Base-by-base conservation (phyloP, 1,140 invertebrate genomes). In the Ectropis grisescens region DNA sequence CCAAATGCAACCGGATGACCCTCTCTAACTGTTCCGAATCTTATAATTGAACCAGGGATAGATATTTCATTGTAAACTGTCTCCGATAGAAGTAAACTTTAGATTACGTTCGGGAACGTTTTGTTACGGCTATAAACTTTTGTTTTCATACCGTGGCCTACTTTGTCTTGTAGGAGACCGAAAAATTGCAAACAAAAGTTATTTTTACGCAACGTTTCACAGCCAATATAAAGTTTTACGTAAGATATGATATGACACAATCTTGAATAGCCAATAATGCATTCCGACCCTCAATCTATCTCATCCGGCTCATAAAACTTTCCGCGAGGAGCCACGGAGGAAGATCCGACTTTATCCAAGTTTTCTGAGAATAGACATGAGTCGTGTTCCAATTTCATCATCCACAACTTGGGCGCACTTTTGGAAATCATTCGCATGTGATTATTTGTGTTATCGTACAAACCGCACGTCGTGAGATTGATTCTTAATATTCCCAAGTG, bases 271-370 rank as follows among this genome's bases (percentile, higher is more conserved):
- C 47, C 58, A 68, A 67, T 69, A 71, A 69, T 69, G 58, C 66
- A 68, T 70, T 58, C 56, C 55, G 51, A 45, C 57, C 48, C 49
- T 56, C 58, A 57, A 69, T 74, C 53, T 67, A 69, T 71, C 62
- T 61, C 58, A 61, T 61, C 58, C 58, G 53, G 51, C 41, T 59
- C 64, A 59, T 75, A 62, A 67, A 75, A 69, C 61, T 71, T 75
- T 55, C 47, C 37, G 44, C 52, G 48, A 57, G 42, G 33, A 25
- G 29, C 47, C 52, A 57, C 51, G 65, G 60, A 60, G 47, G 52
- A 60, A 49, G 56, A 52, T n/a, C n/a, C n/a, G 50, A 59, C 55
- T 69, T 58, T 34, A 32, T 42, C 30, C 37, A 58, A 68, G 47
- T n/a, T 66, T 58, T 35, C 56, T 53, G 44, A 38, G 44, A 58